Base-by-base conservation (phyloP, 2,113 vertebrate genomes). In the Trachemys scripta region DNA sequence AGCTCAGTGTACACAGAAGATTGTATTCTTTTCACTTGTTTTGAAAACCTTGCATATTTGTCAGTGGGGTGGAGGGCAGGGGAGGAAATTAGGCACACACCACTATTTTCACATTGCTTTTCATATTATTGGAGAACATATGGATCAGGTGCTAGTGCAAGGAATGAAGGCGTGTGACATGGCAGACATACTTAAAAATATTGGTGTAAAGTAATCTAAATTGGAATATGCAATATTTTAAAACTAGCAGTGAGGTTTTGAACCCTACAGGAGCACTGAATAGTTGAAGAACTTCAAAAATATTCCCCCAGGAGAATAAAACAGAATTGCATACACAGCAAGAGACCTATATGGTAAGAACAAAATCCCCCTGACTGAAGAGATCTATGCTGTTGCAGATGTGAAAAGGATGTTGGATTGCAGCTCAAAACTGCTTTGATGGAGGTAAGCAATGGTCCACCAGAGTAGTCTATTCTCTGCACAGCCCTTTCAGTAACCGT, bases 371-470 rank as follows among this genome's bases (percentile, higher is more conserved):
- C 69, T 27, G 5, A 5, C 27, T 51, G 62, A 38, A 85, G 45
- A 9, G 2, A 6, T 31, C 72, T 10, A 35, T 24, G 16, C 12
- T 81, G 38, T 42, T 12, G 42, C 78, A n/a, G 42, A 1, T 35
- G 42, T 14, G 12, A 10, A 51, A 59, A n/a, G 38, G 85, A 31
- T 2, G 2, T 47, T 50, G 80, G 2, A 4, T 17, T 31, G 11
- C 0, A 47, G 47, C 1, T 4, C 53, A 8, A 5, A 0, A 1
- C 38, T 4, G 27, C 8, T 17, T 22, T 38, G 86, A 6, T 12
- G 69, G 29, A 49, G 29, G 13, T 65, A 6, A 65, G 80, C 10
- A 53, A 3, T 5, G 8, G 38, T 29, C 0, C 5, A 12, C 8
- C 13, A 0, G 45, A 17, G 35, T 20, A 53, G 75, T 27, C 51